phyloP scores from a whole-genome alignment of 2,888 invertebrate genomes.

The Caenorhabditis sulstoni region DNA sequence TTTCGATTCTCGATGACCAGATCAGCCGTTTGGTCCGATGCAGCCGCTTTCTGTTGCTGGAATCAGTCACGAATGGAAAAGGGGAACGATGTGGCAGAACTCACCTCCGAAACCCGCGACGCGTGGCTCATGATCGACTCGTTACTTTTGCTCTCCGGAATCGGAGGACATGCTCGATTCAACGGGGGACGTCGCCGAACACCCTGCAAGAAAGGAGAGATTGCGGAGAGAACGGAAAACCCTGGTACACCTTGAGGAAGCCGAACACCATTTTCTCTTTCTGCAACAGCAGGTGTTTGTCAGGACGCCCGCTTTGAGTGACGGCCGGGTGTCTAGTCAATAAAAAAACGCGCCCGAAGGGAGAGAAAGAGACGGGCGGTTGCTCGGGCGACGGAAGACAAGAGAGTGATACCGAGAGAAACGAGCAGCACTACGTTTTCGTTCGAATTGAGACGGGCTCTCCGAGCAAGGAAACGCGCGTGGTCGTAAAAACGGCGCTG shows the following conservation, averaged over 20 bases:
- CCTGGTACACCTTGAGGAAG: conserved; percentile 33
- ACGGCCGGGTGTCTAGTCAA: conserved; percentile 31
- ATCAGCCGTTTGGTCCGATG: conserved; percentile 45
- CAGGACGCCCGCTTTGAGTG: conserved; percentile 16
- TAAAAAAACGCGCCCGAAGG: not conserved
- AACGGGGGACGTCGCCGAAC: conserved; percentile 77
- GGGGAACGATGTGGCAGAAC: no score
- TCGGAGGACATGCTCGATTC: conserved; percentile 80
- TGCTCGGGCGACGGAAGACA: conserved; percentile 35
- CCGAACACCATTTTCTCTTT: conserved; percentile 41
- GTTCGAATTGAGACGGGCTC: conserved; percentile 26
- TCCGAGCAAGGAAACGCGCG: conserved; percentile 15
- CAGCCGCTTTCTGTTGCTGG: conserved; percentile 49
- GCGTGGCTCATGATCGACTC: conserved; percentile 78
- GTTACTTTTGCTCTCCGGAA: conserved; percentile 79
- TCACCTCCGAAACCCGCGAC: conserved; percentile 60
- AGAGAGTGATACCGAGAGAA: conserved; percentile 28
- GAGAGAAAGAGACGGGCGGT: conserved; percentile 2
- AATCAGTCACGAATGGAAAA: no score
- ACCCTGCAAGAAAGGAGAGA: conserved; percentile 40
- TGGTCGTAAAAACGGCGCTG: conserved; percentile 47
- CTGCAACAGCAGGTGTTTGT: conserved; percentile 33
- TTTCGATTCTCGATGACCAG: conserved; percentile 75
- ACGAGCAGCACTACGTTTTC: conserved; percentile 16
- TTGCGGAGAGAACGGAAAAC: not conserved